phyloP scores from a whole-genome alignment of 2,113 vertebrate species.

The Pteruthius melanotis region DNA sequence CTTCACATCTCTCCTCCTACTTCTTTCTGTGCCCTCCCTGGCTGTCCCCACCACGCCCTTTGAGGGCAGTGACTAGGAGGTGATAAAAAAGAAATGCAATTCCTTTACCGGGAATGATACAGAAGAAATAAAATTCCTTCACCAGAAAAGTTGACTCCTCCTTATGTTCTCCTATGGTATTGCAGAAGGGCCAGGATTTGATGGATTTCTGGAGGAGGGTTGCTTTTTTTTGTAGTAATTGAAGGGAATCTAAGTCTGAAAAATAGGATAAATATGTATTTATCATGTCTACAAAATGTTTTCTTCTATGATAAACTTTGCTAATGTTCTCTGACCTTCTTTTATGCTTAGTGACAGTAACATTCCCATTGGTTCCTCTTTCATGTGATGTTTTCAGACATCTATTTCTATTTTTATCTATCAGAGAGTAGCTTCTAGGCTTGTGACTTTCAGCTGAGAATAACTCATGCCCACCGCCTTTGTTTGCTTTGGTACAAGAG shows the following conservation, averaged over 20 bases:
- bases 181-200: neutral
- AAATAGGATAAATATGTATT: neutral
- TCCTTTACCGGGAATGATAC: neutral
- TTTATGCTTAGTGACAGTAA: neutral
- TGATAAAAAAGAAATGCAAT: neutral
- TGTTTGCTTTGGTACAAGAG: neutral
- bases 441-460: conserved; percentile 52
- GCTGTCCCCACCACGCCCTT: neutral
- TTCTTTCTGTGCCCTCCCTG: neutral
- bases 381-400: conserved; percentile 35
- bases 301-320: neutral
- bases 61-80: accelerated
- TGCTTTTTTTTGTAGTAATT: neutral
- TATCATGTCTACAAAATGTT: neutral
- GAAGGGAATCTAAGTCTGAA: neutral
- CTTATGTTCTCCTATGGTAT: neutral
- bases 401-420: conserved; percentile 39
- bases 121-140: neutral
- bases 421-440: conserved; percentile 22
- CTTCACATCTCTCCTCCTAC: neutral
- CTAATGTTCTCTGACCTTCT: neutral
- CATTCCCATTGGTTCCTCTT: conserved; percentile 33
- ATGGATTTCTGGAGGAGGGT: neutral
- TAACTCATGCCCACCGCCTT: neutral
- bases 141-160: neutral